Percentiles rank a stretch among this genome's conserved stretches.
Conservation (phyloP, 2,113 vertebrate species). For the Elgaria multicarinata region DNA sequence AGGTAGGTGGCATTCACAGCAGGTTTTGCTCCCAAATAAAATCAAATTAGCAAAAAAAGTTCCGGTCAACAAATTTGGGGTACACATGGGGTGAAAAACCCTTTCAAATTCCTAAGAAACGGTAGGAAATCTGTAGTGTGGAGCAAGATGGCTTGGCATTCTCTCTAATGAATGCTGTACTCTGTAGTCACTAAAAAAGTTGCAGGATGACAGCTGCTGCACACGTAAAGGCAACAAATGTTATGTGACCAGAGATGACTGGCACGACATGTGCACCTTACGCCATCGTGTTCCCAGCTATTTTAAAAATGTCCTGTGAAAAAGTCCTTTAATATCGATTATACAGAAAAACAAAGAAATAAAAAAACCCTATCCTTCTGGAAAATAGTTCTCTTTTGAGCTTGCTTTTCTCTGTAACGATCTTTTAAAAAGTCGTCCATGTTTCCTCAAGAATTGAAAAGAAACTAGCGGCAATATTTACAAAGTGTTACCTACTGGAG, state of each 20-base stretch:
- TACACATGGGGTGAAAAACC: background rate
- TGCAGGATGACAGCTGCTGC: slow-evolving; percentile 73
- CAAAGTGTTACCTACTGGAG: background rate
- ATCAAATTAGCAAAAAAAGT: background rate
- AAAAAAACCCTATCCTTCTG: slow-evolving; percentile 49
- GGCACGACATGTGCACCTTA: slow-evolving; percentile 75
- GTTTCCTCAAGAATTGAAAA: background rate
- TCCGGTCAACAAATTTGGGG: background rate
- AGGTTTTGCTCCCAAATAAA: background rate
- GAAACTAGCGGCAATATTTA: background rate
- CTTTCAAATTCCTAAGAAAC: slow-evolving; percentile 17
- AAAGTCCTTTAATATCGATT: slow-evolving; percentile 66
- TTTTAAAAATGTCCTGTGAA: slow-evolving; percentile 71
- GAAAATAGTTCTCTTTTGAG: slow-evolving; percentile 32
- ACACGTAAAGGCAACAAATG: slow-evolving; percentile 78
- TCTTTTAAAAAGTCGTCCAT: background rate
- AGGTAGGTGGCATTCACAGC: background rate
- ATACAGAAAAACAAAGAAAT: slow-evolving; percentile 11
- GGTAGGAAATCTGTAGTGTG: slow-evolving; percentile 29
- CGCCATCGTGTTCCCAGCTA: slow-evolving; percentile 73
- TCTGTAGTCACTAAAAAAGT: slow-evolving; percentile 65
- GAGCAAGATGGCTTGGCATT: slow-evolving; percentile 39
- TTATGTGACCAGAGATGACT: slow-evolving; percentile 78
- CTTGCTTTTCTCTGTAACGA: background rate
- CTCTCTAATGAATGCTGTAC: slow-evolving; percentile 42